Evolutionary conservation across 2,888 invertebrate genomes (phyloP).

Genomic region (Morpho achilles): DNA sequence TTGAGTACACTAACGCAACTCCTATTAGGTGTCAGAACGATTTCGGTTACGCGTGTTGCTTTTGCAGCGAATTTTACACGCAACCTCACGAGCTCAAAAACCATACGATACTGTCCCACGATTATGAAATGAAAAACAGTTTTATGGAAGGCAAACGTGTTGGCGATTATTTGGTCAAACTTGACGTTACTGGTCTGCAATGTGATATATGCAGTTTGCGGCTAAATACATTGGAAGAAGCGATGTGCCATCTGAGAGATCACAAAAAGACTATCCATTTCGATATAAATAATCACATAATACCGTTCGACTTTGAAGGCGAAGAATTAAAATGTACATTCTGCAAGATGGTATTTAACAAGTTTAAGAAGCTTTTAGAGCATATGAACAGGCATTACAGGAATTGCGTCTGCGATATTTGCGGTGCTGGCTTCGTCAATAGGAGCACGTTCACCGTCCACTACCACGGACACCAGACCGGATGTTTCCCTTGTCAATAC

Average conservation of each 20-base stretch:
- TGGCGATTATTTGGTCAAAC: slow-evolving; percentile 35
- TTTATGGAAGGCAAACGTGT: slow-evolving; percentile 22
- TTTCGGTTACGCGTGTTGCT: slow-evolving; percentile 35
- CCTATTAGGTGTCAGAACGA: slow-evolving; percentile 33
- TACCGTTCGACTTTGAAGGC: slow-evolving; percentile 42
- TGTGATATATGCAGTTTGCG: slow-evolving; percentile 38
- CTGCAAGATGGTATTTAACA: slow-evolving; percentile 33
- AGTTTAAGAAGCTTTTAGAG: slow-evolving; percentile 38
- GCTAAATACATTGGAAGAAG: slow-evolving; percentile 34
- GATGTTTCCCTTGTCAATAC: not conserved
- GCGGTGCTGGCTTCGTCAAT: slow-evolving; percentile 35
- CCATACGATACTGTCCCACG: slow-evolving; percentile 28
- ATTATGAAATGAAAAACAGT: slow-evolving; percentile 11
- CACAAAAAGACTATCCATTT: slow-evolving; percentile 38
- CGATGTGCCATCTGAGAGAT: slow-evolving; percentile 35
- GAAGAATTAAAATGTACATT: slow-evolving; percentile 33
- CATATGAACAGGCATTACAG: slow-evolving; percentile 43
- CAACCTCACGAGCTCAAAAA: slow-evolving; percentile 32
- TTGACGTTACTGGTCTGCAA: slow-evolving; percentile 42
- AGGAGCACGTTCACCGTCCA: slow-evolving; percentile 22
- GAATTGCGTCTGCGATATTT: slow-evolving; percentile 40
- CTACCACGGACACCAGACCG: slow-evolving; percentile 1
- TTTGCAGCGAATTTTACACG: slow-evolving; percentile 30
- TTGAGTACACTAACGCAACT: slow-evolving; percentile 40
- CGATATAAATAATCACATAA: slow-evolving; percentile 42